Base-by-base conservation (phyloP, 2,113 vertebrate species). In the Paramormyrops kingsleyae region DNA sequence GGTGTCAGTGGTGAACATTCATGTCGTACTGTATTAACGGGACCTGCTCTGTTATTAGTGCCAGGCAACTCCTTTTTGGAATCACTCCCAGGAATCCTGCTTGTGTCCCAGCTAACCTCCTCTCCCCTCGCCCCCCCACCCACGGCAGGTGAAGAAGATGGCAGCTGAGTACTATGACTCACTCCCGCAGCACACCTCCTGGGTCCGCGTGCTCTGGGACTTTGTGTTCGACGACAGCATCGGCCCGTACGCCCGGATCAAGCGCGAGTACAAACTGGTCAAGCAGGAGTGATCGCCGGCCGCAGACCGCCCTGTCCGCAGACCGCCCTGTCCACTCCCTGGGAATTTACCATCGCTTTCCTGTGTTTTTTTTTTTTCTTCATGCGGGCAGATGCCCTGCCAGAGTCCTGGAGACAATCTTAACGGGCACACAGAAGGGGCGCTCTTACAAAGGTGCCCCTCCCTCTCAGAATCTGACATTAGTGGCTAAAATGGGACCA, bases 91-190 rank as follows among this genome's bases (percentile, higher is more conserved):
- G 49, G n/a, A 7, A n/a, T 27, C 24, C n/a, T 35, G 47, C 49
- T 52, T n/a, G 10, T 21, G 2, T 24, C 46, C 8, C 74, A 35
- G 35, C 46, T 21, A 39, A 53, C 19, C 24, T 35, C n/a, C 46
- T 21, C 85, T 80, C 17, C 70, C 7, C 2, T 10, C 39, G 0
- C 9, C 24, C 17, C 66, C 70, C 46, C 31, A 1, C 83, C 35
- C 24, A 4, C 1, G 6, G 5, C 95, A 99, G 99, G 99, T 99
- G 87, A 97, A 97, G 95, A 95, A 97, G 95, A 99, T 99, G 0
- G 99, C 98, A 21, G 95, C 99, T 0, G 99, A 99, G 92, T 99
- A 97, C 93, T 99, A 99, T 0, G 97, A 99, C 94, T 94, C 94
- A 47, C 95, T 99, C 89, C 98, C 98, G 0, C 95, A 99, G 87